Conservation (phyloP, 2,797 vertebrate genomes). For the Lagodon rhomboides region DNA sequence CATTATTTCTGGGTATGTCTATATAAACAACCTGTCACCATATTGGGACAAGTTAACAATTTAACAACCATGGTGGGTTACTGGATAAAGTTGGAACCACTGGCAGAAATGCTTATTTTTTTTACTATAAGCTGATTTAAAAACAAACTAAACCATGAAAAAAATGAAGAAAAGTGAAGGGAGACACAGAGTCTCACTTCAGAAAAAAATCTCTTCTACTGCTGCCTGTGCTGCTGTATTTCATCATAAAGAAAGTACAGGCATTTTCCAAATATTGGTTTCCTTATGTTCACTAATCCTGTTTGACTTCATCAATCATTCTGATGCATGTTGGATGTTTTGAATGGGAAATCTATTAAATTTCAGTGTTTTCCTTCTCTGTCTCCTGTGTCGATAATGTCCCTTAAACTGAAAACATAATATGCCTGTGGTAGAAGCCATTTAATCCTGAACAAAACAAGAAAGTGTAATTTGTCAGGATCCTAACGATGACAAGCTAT, state of each 20-base stretch:
- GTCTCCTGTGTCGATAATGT: conserved; percentile 15
- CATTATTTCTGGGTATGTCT: neutral
- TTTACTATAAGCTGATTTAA: neutral
- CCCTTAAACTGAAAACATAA: conserved; percentile 40
- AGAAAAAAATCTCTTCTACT: conserved; percentile 5
- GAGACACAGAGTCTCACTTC: neutral
- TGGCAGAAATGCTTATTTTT: neutral
- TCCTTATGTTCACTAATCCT: conserved; percentile 14
- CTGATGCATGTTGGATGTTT: conserved; percentile 24
- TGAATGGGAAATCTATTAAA: conserved; percentile 29
- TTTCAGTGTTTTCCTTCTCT: conserved; percentile 9
- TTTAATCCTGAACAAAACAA: conserved; percentile 18
- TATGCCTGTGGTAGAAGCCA: conserved; percentile 11
- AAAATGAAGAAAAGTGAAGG: neutral
- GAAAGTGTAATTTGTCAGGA: conserved; percentile 37
- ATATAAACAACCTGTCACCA: neutral
- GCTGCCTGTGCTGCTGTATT: conserved; percentile 1
- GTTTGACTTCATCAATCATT: conserved; percentile 42
- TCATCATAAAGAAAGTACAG: conserved; percentile 19
- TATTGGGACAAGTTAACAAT: conserved; percentile 3
- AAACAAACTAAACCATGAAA: neutral
- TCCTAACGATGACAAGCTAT: conserved; percentile 21
- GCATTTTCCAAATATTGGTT: conserved; percentile 2
- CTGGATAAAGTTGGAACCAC: neutral
- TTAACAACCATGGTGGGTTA: neutral